Conservation (phyloP, 1,140 invertebrate species). For the Stratiolaelaps scimitus region DNA sequence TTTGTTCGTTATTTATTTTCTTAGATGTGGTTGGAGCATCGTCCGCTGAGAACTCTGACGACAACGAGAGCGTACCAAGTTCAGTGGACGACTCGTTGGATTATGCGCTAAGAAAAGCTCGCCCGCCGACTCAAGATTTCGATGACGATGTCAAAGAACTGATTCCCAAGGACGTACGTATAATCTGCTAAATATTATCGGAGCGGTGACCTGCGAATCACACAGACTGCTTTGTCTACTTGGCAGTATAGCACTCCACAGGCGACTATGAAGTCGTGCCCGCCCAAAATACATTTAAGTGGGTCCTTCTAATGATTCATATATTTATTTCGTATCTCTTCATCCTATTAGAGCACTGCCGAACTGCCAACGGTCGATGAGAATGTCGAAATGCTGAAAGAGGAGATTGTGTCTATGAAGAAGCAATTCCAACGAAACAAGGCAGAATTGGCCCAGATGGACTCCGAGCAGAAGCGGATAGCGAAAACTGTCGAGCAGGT, state of each 20-base stretch:
- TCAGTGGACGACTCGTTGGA: background rate
- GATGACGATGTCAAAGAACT: slow-evolving; percentile 3
- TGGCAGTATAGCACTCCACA: too few relatives aligned
- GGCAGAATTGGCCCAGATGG: slow-evolving; percentile 16
- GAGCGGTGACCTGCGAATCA: background rate
- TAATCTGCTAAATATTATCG: background rate
- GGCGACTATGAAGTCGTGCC: too few relatives aligned
- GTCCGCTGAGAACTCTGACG: slow-evolving; percentile 16
- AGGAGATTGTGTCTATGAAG: background rate
- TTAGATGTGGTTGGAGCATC: background rate
- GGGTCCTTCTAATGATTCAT: slow-evolving; percentile 1
- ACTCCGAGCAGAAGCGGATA: background rate
- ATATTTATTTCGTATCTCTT: background rate
- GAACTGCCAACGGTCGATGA: slow-evolving; percentile 8
- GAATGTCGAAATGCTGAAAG: slow-evolving; percentile 21
- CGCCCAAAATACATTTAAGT: too few relatives aligned
- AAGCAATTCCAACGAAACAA: background rate
- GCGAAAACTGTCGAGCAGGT: slow-evolving; percentile 13
- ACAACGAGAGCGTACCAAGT: slow-evolving; percentile 9
- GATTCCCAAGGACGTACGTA: slow-evolving; percentile 5
- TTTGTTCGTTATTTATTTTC: too few relatives aligned
- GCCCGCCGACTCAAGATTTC: background rate
- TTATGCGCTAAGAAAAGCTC: background rate
- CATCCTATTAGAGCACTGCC: background rate
- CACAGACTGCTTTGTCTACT: background rate